A percentile compares a stretch with the other conserved stretches of the same genome.
Conservation (phyloP, 2,797 vertebrate genomes). For the Acipenser ruthenus region DNA sequence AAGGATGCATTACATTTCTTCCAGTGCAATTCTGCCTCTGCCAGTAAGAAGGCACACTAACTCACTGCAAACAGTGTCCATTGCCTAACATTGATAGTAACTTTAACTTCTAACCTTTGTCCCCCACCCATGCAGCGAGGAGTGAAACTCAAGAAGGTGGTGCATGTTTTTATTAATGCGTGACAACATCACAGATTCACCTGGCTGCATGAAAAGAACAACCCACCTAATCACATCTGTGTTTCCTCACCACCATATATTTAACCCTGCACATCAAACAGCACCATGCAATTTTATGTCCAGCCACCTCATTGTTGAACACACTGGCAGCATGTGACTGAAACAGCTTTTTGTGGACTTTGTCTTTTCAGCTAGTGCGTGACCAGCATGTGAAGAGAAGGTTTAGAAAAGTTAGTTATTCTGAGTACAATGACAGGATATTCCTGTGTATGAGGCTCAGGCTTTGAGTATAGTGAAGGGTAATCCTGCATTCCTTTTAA, state of each 20-base stretch:
- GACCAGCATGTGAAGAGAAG: no score
- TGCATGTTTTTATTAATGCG: conserved; percentile 61
- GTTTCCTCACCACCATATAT: not conserved
- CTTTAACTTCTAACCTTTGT: conserved; percentile 58
- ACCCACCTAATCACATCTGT: not conserved
- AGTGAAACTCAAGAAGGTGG: conserved; percentile 94
- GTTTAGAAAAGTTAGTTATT: no score
- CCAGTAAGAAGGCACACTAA: no score
- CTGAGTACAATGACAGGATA: no score
- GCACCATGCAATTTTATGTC: not conserved
- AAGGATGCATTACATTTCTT: no score
- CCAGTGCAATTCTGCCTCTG: no score
- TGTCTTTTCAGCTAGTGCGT: no score
- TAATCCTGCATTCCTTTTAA: no score
- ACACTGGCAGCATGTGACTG: not conserved
- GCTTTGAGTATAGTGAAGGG: no score
- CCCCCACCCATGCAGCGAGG: conserved; percentile 78
- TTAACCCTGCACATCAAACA: not conserved
- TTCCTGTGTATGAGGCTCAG: no score
- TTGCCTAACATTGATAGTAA: conserved; percentile 14
- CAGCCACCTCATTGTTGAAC: not conserved
- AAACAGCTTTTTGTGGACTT: no score
- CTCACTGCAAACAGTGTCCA: no score
- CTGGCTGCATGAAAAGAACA: conserved; percentile 47
- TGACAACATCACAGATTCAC: not conserved